Evolutionary conservation across 2,113 vertebrate species (phyloP).

Genomic region (Neolamprologus sp.): DNA sequence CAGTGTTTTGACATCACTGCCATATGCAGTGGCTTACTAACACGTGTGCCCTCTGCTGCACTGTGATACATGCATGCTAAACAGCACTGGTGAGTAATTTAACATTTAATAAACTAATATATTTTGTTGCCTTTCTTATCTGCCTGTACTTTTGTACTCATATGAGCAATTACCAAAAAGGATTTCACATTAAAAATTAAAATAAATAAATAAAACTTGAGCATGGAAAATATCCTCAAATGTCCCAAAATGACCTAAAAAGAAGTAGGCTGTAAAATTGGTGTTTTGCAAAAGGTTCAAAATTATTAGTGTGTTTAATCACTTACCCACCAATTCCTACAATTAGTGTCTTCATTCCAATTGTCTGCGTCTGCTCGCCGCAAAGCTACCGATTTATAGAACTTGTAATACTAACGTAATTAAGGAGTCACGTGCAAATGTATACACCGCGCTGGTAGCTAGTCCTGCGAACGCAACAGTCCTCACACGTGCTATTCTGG

Average conservation of each 20-base stretch:
- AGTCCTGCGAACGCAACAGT: not conserved
- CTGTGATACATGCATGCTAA: not conserved
- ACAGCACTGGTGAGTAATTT: not conserved
- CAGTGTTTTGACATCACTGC: not conserved
- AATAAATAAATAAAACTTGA: not conserved
- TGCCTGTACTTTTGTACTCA: not conserved
- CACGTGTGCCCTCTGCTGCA: not conserved
- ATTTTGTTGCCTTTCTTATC: not conserved
- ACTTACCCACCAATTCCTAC: conserved; percentile 91
- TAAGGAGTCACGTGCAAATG: not conserved
- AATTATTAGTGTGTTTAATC: not conserved
- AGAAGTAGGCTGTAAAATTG: not conserved
- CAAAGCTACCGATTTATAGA: not conserved
- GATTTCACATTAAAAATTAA: not conserved
- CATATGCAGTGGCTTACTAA: not conserved
- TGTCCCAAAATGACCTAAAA: not conserved
- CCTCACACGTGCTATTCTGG: not conserved
- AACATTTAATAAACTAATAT: not conserved
- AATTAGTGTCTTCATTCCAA: conserved; percentile 77
- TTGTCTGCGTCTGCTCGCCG: not conserved
- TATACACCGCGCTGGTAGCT: rapidly evolving
- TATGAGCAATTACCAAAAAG: not conserved
- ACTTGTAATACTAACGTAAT: not conserved
- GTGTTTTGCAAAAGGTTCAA: not conserved
- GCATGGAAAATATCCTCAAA: not conserved